Base-by-base conservation (phyloP, 2,888 invertebrate species). In the Coelogynopora nodosa region DNA sequence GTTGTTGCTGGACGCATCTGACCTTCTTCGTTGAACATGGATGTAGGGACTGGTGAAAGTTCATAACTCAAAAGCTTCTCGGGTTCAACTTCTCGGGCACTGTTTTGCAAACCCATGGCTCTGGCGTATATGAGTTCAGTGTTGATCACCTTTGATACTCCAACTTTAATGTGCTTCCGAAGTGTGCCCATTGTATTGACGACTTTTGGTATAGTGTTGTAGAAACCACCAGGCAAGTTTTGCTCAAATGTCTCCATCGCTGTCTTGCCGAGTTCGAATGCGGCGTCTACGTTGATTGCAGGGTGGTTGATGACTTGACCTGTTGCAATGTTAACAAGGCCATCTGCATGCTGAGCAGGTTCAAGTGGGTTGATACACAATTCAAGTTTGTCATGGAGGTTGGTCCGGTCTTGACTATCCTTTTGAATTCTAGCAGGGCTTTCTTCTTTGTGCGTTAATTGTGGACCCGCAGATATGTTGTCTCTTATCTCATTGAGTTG, bases 341-440 rank as follows among this genome's bases (percentile, higher is more conserved):
- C 84, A n/a, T 31, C 26, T 0, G 86, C 82, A 82, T 86, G 84
- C 27, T 86, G 74, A 2, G 27, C 82, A 13, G 88, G 87, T 74
- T 88, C 80, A 5, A 88, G 67, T 18, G 88, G 88, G 80, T 87
- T 67, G 30, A 85, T 88, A 80, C 86, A 27, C n/a, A 80, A n/a
- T 80, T 23, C 23, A 80, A 80, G 80, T 80, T 27, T 80, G 26
- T 80, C 26, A 26, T n/a, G 80, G 5, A 80, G 23, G 10, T 2
- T n/a, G 2, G 5, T 2, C n/a, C 80, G 5, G 80, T 80, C 80
- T 27, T 80, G 23, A 26, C 2, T 5, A 27, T 80, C 80, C 5
- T n/a, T n/a, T n/a, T 23, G 2, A n/a, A 80, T 80, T 80, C 28
- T 80, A 10, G 10, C 28, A 10, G 23, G 80, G 2, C 10, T 26